Evolutionary conservation across 1,140 invertebrate species (phyloP), one percentile per base, ranked within the genome.

Genomic region (Galendromus occidentalis): DNA sequence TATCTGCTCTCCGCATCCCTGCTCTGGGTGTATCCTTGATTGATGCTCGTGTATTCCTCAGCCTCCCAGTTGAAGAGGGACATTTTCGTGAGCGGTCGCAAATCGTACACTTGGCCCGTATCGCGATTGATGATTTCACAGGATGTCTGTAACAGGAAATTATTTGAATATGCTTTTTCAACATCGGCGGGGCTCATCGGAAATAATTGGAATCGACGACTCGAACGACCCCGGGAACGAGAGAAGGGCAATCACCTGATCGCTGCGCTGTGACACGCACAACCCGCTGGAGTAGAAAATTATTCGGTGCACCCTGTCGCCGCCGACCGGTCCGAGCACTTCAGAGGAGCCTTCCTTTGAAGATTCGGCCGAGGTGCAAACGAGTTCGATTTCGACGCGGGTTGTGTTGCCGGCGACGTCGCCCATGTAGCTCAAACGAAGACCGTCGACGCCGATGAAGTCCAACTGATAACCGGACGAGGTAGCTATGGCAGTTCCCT

Each of bases 401-500:
- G 51, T 59, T 33, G 51, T 59, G 25, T 33, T 33, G 51, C 17
- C 22, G 25, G 65, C 22, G 30, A 30, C 25, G 33, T 59, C 55
- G 9, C 25, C 30, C 30, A 22, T 78, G n/a, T 70, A 79, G 85
- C 86, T n/a, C 81, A 82, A 72, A 82, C 88, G 0, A 79, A 80
- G 66, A 86, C 86, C 0, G 77, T 82, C 25, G 86, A 87, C 72
- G 82, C 82, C 66, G 86, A 88, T 71, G 82, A 83, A 68, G 85
- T 84, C 7, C 83, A 84, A 67, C 20, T 59, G 51, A 9, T 59
- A 59, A 14, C 51, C 51, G 51, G 51, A 29, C 12, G 51, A 25
- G 9, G 25, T 33, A 1, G 51, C 22, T 17, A 59, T 25, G n/a
- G 51, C n/a, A 5, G 33, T 33, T 59, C 51, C 51, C 25, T 59